Base-by-base conservation (phyloP, 1,140 invertebrate species). In the Drosophila chauvacae region DNA sequence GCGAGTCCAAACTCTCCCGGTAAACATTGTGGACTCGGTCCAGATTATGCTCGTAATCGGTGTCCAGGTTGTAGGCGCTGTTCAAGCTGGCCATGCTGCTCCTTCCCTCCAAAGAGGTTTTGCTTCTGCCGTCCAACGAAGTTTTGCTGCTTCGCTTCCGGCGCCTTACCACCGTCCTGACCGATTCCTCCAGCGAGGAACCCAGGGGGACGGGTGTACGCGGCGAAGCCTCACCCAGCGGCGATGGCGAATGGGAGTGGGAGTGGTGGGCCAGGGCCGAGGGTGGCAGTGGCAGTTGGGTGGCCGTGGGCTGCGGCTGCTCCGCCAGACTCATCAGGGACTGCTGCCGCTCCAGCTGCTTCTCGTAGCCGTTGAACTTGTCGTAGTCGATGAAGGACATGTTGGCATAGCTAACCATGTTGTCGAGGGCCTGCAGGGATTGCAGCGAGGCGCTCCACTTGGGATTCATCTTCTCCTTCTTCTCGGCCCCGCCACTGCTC, bases 371-470 rank as follows among this genome's bases (percentile, higher is more conserved):
- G 35, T 92, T 92, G 56, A 93, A 93, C 68, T 93, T 93, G 66
- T 93, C 92, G 44, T 93, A 93, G 64, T 93, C 90, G 14, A 93
- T 92, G 60, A 92, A 93, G 37, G 88, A 92, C 85, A 92, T 87
- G 57, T 93, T 92, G 59, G 90, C 85, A 76, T 93, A 93, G 59
- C 90, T 92, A 35, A 93, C 92, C 92, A 93, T 93, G 53, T 92
- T 92, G 48, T 93, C 92, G 42, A 93, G 91, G 35, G 92, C 92
- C 60, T 93, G 92, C 71, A 93, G 56, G 20, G 86, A 92, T 23
- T 91, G 90, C 72, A 93, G 51, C 7, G 92, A 93, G 16, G 92
- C 91, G 13, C 92, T 91, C 92, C 92, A 93, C 62, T 91, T 91
- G 44, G 92, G 85, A 48, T 92, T 92, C 61, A 92, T 68, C 57